Evolutionary conservation across 2,113 vertebrate genomes (phyloP), one percentile per base, ranked within the genome.

Genomic region (Hydropotes inermis): DNA sequence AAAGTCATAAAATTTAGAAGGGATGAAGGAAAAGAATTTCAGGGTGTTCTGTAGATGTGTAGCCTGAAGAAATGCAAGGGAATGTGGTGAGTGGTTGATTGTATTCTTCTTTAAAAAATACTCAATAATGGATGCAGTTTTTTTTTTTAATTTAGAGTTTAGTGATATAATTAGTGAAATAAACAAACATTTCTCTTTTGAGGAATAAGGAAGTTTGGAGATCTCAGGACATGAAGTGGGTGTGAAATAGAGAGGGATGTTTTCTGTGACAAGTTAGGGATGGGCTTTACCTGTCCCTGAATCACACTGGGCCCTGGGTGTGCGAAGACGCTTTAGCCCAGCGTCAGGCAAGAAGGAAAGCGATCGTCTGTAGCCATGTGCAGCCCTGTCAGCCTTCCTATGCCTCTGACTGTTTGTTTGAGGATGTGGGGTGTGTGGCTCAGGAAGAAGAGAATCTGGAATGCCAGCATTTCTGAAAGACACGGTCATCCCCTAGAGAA

Each of bases 341-440:
- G 1, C 12, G 4, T 36, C 11, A 13, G 45, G 12, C 43, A 83
- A 30, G 11, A 25, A 16, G 2, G 25, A 58, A 70, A 6, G 23
- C 21, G 7, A 4, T n/a, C 6, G 36, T 79, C 39, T 2, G 1
- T 8, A 3, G 8, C 54, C 39, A 0, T 4, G n/a, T 30, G 64
- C n/a, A 30, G 39, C 28, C 15, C 33, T 64, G n/a, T 39, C 74
- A 23, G 30, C 7, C 3, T 79, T 23, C 47, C 78, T 16, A 0
- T 10, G 8, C 5, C 61, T 96, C 58, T n/a, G 2, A 12, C 45
- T 27, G 1, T 43, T 86, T 21, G 25, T 55, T 6, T 84, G 70
- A 39, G 39, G 39, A 14, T 15, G 5, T 4, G 16, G 27, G 4
- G 10, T n/a, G 9, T 36, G 43, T 43, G 52, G 4, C 39, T 21